Conservation (phyloP, 2,113 vertebrate species). For the Coracopsis vasa region DNA sequence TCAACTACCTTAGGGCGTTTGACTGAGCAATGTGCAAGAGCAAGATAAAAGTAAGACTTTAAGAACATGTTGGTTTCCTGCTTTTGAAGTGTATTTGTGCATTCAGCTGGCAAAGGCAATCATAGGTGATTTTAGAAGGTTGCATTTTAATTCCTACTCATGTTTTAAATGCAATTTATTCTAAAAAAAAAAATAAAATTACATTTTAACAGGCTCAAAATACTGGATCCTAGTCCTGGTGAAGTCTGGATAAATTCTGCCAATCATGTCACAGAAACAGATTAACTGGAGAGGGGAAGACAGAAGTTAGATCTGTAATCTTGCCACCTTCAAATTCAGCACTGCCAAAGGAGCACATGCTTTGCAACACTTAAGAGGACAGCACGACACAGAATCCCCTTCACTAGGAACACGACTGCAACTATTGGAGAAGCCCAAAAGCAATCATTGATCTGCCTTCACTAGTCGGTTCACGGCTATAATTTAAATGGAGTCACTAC, state of each 20-base stretch:
- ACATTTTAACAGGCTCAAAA: not conserved
- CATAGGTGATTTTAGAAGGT: not conserved
- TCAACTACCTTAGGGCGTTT: not conserved
- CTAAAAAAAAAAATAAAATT: not conserved
- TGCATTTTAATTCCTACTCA: conserved; percentile 3
- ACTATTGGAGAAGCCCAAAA: not conserved
- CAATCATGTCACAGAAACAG: not conserved
- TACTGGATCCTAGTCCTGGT: not conserved
- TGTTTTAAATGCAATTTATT: not conserved
- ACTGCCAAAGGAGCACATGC: not conserved
- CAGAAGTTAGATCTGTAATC: not conserved
- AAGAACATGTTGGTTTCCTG: not conserved
- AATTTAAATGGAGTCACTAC: not conserved
- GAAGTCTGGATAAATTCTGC: not conserved
- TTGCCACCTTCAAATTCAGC: not conserved
- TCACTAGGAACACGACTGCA: not conserved
- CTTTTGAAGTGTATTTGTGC: conserved; percentile 52
- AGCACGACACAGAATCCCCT: accelerated
- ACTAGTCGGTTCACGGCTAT: not conserved
- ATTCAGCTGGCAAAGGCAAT: conserved; percentile 18
- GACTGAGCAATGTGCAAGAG: conserved; percentile 32
- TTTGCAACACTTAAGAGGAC: not conserved
- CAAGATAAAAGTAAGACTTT: conserved; percentile 44
- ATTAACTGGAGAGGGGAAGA: not conserved
- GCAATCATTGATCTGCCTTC: not conserved